These are phyloP conservation scores for Lepidochrysops patricia DNA, from an alignment of 2,888 invertebrate species.

Conservation along the genomic window DNA sequence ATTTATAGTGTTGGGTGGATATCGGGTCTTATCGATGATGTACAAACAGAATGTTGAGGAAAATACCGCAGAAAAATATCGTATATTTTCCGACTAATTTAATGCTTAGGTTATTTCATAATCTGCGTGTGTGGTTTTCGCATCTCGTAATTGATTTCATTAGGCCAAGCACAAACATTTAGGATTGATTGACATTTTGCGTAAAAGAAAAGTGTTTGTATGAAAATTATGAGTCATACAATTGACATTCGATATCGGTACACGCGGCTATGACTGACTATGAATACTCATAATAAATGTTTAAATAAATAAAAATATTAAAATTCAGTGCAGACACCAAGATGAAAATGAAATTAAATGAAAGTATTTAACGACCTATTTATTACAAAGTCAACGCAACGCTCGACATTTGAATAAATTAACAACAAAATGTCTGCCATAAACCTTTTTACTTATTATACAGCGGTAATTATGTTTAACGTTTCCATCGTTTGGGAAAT, in stretches of 20 bases:
- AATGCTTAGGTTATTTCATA: background rate
- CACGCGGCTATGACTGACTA: too few species aligned
- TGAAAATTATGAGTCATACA: too few species aligned
- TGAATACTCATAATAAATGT: too few species aligned
- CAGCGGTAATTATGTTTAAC: background rate
- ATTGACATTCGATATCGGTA: too few species aligned
- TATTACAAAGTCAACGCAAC: background rate
- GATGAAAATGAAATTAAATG: background rate
- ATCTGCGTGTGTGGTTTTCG: background rate
- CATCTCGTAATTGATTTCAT: background rate
- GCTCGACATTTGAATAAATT: background rate
- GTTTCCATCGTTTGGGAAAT: background rate
- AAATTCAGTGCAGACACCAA: too few species aligned
- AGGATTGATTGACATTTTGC: too few species aligned
- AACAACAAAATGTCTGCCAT: background rate
- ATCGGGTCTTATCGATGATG: conserved; percentile 9
- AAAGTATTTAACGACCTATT: background rate
- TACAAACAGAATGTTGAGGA: background rate
- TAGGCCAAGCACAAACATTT: background rate
- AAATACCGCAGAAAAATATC: background rate
- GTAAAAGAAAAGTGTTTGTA: too few species aligned
- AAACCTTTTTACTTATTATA: background rate
- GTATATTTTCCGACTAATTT: background rate
- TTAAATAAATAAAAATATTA: too few species aligned
- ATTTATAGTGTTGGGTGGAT: conserved; percentile 4